A percentile compares a stretch with the other conserved stretches of the same genome.
Evolutionary conservation across 2,113 vertebrate genomes (phyloP).

Genomic region (Perca schrenkii): DNA sequence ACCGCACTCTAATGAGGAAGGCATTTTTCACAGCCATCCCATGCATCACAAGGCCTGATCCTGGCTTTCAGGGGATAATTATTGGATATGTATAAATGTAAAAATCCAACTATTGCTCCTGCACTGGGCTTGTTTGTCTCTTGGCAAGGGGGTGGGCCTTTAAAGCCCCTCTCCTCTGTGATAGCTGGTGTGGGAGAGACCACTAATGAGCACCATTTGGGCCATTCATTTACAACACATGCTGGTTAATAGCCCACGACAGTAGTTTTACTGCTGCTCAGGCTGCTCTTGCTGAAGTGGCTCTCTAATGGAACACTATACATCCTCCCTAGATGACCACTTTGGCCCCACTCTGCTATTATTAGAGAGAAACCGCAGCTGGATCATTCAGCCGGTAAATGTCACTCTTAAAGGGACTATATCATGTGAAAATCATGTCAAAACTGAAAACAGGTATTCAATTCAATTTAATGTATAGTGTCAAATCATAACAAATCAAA

Average conservation of each 20-base stretch:
- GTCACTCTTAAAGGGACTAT: neutral
- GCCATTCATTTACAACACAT: conserved; percentile 72
- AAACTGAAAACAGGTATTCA: neutral
- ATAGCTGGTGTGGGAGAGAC: conserved; percentile 61
- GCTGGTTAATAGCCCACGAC: conserved; percentile 73
- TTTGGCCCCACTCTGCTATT: conserved; percentile 31
- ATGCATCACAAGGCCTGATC: conserved; percentile 40
- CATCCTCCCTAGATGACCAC: conserved; percentile 51
- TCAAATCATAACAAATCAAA: too few species aligned
- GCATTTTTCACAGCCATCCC: conserved; percentile 44
- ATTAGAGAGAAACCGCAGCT: conserved; percentile 44
- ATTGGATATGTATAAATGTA: conserved; percentile 39
- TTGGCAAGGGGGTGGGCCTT: conserved; percentile 42
- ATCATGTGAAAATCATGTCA: neutral
- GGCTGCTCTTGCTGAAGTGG: conserved; percentile 50
- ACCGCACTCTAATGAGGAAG: conserved; percentile 26
- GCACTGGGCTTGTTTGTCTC: conserved; percentile 46
- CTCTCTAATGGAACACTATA: conserved; percentile 62
- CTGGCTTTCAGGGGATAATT: conserved; percentile 43
- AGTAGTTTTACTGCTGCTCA: conserved; percentile 66
- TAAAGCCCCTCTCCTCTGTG: conserved; percentile 47
- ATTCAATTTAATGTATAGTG: too few species aligned
- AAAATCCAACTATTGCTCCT: conserved; percentile 45
- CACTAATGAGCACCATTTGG: conserved; percentile 81
- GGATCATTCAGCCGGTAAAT: conserved; percentile 43